phyloP scores from a whole-genome alignment of 1,140 invertebrate genomes.

The Euwallacea fornicatus region DNA sequence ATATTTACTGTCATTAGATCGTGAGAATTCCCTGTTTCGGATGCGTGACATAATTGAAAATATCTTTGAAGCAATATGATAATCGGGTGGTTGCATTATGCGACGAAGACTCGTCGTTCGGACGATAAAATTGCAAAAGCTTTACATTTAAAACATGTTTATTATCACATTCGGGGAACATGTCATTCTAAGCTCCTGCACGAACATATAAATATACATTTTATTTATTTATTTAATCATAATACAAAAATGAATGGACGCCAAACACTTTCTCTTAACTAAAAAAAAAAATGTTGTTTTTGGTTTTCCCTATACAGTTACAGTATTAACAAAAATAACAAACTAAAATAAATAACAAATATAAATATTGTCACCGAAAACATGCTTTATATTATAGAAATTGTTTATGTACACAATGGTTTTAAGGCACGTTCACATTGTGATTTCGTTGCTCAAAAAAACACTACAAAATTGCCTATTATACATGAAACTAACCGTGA shows the following conservation, averaged over 20 bases:
- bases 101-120: conserved; percentile 20
- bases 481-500: not conserved
- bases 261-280: conserved; percentile 17
- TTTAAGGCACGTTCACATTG: conserved; percentile 25
- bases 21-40: conserved; percentile 7
- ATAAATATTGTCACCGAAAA: conserved; percentile 49
- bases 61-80: conserved; percentile 29
- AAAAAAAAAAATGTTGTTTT: conserved; percentile 1
- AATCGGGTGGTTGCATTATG: conserved; percentile 1
- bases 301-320: conserved; percentile 18
- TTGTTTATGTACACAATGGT: conserved; percentile 39
- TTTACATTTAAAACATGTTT: conserved; percentile 50
- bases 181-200: conserved; percentile 32
- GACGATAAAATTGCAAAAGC: conserved; percentile 44
- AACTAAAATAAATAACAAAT: conserved; percentile 50
- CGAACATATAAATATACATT: conserved; percentile 22
- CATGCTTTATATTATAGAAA: conserved; percentile 46
- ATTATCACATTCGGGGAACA: conserved; percentile 52
- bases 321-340: conserved; percentile 42
- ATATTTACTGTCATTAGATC: not conserved
- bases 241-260: conserved; percentile 12
- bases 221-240: conserved; percentile 10
- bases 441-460: not conserved
- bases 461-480: conserved; percentile 14
- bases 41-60: conserved; percentile 22